Evolutionary conservation across 2,113 vertebrate species (phyloP).

Genomic region (Tupaia chinensis): DNA sequence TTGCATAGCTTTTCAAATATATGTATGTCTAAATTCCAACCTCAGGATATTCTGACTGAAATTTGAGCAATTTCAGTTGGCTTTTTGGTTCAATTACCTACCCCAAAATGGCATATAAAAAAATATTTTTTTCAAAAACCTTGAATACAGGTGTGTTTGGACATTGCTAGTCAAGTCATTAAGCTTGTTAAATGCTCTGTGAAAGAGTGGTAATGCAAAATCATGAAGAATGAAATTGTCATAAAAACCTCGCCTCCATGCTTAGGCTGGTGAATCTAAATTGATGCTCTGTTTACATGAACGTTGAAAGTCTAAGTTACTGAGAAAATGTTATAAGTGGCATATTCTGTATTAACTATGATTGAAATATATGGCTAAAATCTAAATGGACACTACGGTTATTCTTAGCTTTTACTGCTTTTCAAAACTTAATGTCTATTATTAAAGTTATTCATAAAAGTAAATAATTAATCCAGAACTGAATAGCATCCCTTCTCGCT

Average conservation of each 20-base stretch:
- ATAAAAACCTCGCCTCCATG: neutral
- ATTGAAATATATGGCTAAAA: constrained; percentile 8
- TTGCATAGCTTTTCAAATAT: constrained; percentile 31
- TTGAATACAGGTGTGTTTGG: neutral
- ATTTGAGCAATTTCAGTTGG: neutral
- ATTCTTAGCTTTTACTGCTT: constrained; percentile 50
- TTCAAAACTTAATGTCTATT: constrained; percentile 46
- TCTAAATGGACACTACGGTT: constrained; percentile 18
- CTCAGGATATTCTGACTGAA: neutral
- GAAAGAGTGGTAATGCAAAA: neutral
- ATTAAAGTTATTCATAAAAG: constrained; percentile 68
- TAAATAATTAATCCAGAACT: constrained; percentile 49
- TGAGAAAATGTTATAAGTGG: constrained; percentile 7
- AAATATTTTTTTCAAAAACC: neutral
- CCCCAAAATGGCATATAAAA: neutral
- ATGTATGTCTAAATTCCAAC: neutral
- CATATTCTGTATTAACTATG: neutral
- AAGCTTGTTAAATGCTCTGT: neutral
- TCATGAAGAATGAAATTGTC: neutral
- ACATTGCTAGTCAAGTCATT: neutral
- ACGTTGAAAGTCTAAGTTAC: constrained; percentile 6
- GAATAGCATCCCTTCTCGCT: neutral
- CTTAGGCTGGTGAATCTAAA: neutral
- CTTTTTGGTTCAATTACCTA: neutral
- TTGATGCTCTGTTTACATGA: neutral